Conservation (phyloP, 1,140 invertebrate species). For the Antheraea pernyi region DNA sequence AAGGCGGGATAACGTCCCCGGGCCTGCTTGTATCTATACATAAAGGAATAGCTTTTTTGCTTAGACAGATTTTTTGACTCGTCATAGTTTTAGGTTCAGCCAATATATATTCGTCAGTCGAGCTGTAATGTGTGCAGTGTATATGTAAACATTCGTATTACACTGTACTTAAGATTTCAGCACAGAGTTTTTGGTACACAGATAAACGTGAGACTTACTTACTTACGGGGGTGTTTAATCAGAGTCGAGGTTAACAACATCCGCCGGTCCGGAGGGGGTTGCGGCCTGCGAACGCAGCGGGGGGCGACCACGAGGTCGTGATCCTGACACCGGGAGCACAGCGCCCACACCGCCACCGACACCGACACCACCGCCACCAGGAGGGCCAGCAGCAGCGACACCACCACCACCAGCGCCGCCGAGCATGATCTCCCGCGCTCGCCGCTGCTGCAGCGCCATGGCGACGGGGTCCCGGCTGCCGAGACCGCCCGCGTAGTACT, state of each 20-base stretch:
- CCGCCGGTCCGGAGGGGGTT: conserved; percentile 25
- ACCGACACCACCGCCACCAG: conserved; percentile 17
- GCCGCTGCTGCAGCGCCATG: conserved; percentile 73
- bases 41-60: too few species aligned
- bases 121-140: too few species aligned
- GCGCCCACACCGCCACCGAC: conserved; percentile 24
- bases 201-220: too few species aligned
- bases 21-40: too few species aligned
- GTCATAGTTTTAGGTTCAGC: too few species aligned
- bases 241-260: conserved; percentile 69
- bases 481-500: conserved; percentile 75
- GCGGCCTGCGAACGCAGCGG: conserved; percentile 25
- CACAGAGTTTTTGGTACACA: too few species aligned
- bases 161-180: too few species aligned
- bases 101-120: too few species aligned
- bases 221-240: conserved; percentile 39
- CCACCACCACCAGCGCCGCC: conserved; percentile 38
- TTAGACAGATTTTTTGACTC: too few species aligned
- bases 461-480: conserved; percentile 74
- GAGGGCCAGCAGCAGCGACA: too few species aligned
- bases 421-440: conserved; percentile 67
- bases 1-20: too few species aligned
- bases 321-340: conserved; percentile 13
- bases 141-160: too few species aligned
- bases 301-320: conserved; percentile 30